These are phyloP conservation scores for Synergus itoensis DNA, from an alignment of 2,888 invertebrate genomes.

Conservation along the genomic window DNA sequence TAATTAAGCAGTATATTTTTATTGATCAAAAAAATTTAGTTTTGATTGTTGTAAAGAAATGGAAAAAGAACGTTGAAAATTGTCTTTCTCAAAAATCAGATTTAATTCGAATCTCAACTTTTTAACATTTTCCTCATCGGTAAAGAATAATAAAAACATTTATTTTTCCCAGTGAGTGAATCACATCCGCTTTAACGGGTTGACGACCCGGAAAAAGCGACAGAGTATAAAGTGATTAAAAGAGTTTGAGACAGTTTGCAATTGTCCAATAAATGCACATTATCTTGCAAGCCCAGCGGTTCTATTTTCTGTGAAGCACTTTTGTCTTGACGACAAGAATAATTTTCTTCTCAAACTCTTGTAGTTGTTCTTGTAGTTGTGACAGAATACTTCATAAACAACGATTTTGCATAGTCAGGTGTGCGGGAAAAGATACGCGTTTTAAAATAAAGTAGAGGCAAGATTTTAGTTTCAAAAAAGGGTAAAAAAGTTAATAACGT, in stretches of 20 bases:
- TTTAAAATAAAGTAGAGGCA: background rate
- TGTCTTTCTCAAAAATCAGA: no score
- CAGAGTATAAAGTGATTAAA: conserved; percentile 3
- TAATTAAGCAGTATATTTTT: no score
- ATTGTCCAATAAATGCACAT: background rate
- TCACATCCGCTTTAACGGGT: background rate
- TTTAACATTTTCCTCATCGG: background rate
- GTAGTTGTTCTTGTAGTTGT: no score
- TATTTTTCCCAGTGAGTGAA: conserved; percentile 2
- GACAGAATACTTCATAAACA: no score
- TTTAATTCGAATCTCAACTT: background rate
- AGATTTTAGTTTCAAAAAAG: background rate
- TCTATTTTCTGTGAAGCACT: no score
- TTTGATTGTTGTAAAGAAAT: no score
- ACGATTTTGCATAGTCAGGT: background rate
- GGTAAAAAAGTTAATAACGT: background rate
- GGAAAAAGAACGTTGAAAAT: no score
- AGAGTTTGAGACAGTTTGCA: background rate
- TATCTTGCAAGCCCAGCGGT: no score
- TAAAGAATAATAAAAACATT: background rate
- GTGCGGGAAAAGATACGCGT: background rate
- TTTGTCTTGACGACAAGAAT: no score
- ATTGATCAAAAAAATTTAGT: no score
- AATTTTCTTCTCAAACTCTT: no score
- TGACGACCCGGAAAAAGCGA: background rate